Base-by-base conservation (phyloP, 2,797 vertebrate species). In the Leucoraja ocellata region DNA sequence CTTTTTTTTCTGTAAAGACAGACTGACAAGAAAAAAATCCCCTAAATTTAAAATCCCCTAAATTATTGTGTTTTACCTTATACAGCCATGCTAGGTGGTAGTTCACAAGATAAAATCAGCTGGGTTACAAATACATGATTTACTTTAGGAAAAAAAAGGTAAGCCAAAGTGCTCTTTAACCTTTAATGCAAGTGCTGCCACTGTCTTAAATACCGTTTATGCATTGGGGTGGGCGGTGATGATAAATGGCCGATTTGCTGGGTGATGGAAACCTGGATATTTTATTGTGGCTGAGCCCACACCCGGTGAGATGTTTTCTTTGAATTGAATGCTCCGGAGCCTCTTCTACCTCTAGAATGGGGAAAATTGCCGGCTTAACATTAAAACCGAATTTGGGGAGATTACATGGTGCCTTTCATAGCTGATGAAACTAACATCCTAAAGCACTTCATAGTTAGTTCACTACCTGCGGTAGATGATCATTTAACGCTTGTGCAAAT, bases 1-100 rank as follows among this genome's bases (percentile, higher is more conserved):
- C 25, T 39, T 73, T 46, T 73, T 28, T 91, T 91, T 74, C 90
- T 91, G 90, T 91, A 73, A 28, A 88, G 65, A n/a, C 63, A 91
- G 21, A 28, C 90, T 1, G 0, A 86, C 68, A 71, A 11, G 21
- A 39, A 25, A 68, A 91, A 39, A 11, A 1, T 5, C 88, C 88
- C 32, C 0, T 76, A 28, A 65, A 74, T 73, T 73, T 28, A 2
- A 25, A 74, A 58, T 46, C 46, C 46, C 46, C 46, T 25, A 21
- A 25, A 71, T 54, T 11, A 36, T 39, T 11, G 13, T 46, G 28
- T 68, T 32, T 91, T 76, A 28, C 36, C 11, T 6, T 54, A 13
- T 3, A 16, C 32, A 92, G 68, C 65, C 32, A 39, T 91, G 36
- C 68, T 73, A 25, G 71, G 16, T 74, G 21, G 71, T 11, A 25